Evolutionary conservation across 2,113 vertebrate genomes (phyloP).

Genomic region (Dipodomys stephensi): DNA sequence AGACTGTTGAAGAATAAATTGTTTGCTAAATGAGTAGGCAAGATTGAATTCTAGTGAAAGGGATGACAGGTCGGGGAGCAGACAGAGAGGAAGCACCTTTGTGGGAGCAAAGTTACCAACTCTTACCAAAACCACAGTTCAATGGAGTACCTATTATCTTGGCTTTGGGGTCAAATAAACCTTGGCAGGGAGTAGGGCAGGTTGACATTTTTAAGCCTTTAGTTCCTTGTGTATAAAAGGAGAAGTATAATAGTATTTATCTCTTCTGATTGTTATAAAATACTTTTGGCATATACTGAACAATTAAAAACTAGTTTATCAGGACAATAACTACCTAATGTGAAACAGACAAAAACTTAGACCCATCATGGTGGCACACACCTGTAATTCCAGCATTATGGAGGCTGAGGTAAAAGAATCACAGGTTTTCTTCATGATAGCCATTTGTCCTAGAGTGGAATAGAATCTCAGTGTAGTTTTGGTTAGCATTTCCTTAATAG

Average conservation of each 20-base stretch:
- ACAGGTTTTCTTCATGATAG: no score
- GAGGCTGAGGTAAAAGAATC: neutral
- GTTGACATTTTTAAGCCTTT: neutral
- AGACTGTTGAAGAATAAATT: neutral
- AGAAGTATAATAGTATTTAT: constrained; percentile 19
- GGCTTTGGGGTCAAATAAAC: neutral
- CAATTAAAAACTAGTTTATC: constrained; percentile 16
- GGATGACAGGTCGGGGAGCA: neutral
- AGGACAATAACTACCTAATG: neutral
- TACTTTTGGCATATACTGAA: constrained; percentile 15
- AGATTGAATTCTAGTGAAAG: neutral
- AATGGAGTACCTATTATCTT: neutral
- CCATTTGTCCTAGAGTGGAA: no score
- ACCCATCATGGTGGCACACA: neutral
- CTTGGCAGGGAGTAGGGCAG: neutral
- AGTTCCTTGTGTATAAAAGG: neutral
- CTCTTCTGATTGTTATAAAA: constrained; percentile 19
- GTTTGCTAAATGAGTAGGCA: neutral
- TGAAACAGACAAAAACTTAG: neutral
- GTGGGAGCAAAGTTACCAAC: neutral
- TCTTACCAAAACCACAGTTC: neutral
- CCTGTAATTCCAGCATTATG: neutral
- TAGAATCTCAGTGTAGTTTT: no score
- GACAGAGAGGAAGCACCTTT: neutral
- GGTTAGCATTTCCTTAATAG: no score